Conservation (phyloP, 2,797 vertebrate species). For the Siniperca obscura region DNA sequence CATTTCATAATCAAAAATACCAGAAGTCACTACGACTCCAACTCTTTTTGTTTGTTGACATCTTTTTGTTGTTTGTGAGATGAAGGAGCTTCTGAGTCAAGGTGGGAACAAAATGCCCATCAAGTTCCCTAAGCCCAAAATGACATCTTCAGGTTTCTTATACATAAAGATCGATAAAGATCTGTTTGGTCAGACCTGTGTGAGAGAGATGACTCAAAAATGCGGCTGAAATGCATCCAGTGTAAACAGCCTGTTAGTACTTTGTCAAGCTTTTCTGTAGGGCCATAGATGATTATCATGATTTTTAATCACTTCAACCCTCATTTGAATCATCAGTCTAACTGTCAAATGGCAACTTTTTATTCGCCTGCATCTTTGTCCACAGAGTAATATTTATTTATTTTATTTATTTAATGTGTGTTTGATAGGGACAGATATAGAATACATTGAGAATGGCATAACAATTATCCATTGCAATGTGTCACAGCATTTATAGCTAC, state of each 20-base stretch:
- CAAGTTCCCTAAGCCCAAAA: not conserved
- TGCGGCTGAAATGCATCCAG: not conserved
- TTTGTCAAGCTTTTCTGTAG: conserved; percentile 17
- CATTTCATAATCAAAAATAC: not conserved
- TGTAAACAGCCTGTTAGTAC: conserved; percentile 3
- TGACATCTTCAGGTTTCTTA: not conserved
- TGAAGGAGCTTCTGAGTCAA: not conserved
- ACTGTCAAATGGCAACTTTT: conserved; percentile 13
- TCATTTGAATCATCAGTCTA: conserved; percentile 19
- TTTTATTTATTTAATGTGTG: no score
- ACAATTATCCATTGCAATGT: no score
- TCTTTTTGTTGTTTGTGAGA: not conserved
- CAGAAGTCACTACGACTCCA: not conserved
- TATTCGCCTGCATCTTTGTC: not conserved
- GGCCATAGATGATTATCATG: conserved; percentile 3
- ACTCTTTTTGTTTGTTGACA: not conserved
- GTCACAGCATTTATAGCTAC: no score
- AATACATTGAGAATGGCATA: no score
- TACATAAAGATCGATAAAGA: no score
- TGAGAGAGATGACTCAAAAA: conserved; percentile 32
- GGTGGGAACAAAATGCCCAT: not conserved
- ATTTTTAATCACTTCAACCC: conserved; percentile 23
- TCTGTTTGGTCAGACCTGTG: conserved; percentile 6
- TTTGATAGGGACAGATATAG: no score
- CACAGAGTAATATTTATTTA: not conserved